These are phyloP conservation scores for Zeus faber DNA, from an alignment of 2,113 vertebrate genomes.

Conservation along the genomic window DNA sequence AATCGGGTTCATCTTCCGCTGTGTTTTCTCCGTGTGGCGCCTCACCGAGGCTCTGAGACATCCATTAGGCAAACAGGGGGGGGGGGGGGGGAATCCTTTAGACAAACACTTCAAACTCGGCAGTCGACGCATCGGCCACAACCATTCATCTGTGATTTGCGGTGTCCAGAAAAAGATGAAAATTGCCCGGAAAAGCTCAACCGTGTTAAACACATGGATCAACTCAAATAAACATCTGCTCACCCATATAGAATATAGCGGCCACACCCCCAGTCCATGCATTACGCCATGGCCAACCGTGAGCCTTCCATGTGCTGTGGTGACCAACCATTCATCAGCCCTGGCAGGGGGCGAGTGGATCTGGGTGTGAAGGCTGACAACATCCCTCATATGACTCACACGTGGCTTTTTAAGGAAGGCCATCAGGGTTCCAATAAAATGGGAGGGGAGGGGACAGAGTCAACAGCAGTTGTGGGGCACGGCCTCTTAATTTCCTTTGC, in stretches of 20 bases:
- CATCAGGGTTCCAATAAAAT: constrained; percentile 16
- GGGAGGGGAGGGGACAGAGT: constrained; percentile 8
- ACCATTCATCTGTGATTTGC: constrained; percentile 24
- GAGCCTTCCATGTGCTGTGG: constrained; percentile 4
- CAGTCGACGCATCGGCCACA: constrained; percentile 7
- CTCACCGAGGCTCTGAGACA: constrained; percentile 32
- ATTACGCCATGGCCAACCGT: not conserved
- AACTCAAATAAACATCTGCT: not conserved
- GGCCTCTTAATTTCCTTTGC: not conserved
- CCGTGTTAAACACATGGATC: not conserved
- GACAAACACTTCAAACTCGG: constrained; percentile 39
- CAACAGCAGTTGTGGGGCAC: constrained; percentile 17
- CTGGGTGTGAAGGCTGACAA: constrained; percentile 21
- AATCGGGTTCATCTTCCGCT: constrained; percentile 21
- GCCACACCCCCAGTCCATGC: not conserved
- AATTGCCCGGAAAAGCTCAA: not conserved
- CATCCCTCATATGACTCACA: constrained; percentile 1
- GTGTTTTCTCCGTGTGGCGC: constrained; percentile 14
- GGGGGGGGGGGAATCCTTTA: not conserved
- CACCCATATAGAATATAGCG: not conserved
- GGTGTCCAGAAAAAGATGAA: constrained; percentile 18
- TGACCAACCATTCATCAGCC: constrained; percentile 31
- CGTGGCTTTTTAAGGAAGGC: constrained; percentile 6
- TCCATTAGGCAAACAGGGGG: constrained; percentile 30
- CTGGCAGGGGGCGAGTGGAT: constrained; percentile 7